phyloP scores from a whole-genome alignment of 2,113 vertebrate species.

The Spilogale gracilis region DNA sequence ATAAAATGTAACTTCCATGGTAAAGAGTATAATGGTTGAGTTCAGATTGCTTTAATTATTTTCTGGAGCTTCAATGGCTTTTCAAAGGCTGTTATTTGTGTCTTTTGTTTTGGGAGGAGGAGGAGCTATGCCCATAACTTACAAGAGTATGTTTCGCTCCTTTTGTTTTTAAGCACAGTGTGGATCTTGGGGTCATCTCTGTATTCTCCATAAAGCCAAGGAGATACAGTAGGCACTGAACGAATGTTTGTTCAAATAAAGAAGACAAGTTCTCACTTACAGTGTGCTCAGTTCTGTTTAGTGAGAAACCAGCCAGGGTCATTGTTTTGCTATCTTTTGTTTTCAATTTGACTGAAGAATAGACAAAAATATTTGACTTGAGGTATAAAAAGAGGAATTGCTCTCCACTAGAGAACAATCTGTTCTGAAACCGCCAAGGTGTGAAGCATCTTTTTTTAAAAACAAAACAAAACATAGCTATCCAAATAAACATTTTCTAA shows the following conservation, averaged over 20 bases:
- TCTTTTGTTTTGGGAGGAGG: background rate
- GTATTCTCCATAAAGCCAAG: background rate
- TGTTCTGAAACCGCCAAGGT: slow-evolving; percentile 54
- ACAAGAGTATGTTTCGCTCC: background rate
- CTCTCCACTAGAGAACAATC: slow-evolving; percentile 20
- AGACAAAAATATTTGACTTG: slow-evolving; percentile 21
- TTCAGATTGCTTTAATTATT: slow-evolving; percentile 3
- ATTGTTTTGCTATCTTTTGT: slow-evolving; percentile 33
- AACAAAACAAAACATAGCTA: slow-evolving; percentile 28
- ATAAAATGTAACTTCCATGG: background rate
- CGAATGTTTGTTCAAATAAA: background rate
- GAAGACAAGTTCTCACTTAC: background rate
- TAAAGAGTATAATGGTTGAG: background rate
- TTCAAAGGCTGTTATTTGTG: background rate
- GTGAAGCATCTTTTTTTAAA: slow-evolving; percentile 6
- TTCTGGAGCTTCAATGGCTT: background rate
- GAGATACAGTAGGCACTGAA: background rate
- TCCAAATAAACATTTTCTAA: slow-evolving; percentile 4
- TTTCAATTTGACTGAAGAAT: slow-evolving; percentile 58
- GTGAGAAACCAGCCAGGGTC: slow-evolving; percentile 15
- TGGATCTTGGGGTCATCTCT: background rate
- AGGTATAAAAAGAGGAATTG: slow-evolving; percentile 18
- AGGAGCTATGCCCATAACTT: background rate
- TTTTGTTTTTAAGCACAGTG: background rate
- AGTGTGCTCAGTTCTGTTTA: background rate